Evolutionary conservation across 2,113 vertebrate species (phyloP).

Genomic region (Pedetes capensis): DNA sequence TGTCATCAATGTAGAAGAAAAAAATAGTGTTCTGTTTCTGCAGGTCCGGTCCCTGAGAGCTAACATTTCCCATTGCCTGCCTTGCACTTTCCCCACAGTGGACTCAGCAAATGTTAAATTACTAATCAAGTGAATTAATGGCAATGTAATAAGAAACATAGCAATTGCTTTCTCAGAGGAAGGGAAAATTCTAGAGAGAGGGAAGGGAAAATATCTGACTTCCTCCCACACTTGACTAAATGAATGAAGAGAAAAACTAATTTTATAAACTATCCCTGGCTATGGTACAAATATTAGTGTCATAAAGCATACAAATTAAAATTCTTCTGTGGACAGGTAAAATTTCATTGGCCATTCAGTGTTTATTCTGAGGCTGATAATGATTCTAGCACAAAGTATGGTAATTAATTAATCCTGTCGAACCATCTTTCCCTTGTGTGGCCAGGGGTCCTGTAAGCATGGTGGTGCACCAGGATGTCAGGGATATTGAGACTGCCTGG

Average conservation of each 20-base stretch:
- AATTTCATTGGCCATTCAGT: neutral
- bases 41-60: neutral
- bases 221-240: neutral
- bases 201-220: neutral
- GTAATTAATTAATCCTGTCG: neutral
- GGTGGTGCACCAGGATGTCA: neutral
- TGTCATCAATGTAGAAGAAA: neutral
- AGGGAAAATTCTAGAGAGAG: neutral
- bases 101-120: neutral
- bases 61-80: neutral
- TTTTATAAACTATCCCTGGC: neutral
- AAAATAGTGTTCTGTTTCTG: neutral
- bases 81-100: neutral
- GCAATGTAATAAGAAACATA: neutral
- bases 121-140: neutral
- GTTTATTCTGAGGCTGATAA: conserved; percentile 16
- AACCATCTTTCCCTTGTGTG: neutral
- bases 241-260: neutral
- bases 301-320: conserved; percentile 44
- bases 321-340: conserved; percentile 35
- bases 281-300: conserved; percentile 1
- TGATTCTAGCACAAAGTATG: neutral
- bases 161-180: neutral
- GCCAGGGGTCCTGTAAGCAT: neutral
- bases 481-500: neutral